Base-by-base conservation (phyloP, 2,888 invertebrate genomes). In the Morpho achilles region DNA sequence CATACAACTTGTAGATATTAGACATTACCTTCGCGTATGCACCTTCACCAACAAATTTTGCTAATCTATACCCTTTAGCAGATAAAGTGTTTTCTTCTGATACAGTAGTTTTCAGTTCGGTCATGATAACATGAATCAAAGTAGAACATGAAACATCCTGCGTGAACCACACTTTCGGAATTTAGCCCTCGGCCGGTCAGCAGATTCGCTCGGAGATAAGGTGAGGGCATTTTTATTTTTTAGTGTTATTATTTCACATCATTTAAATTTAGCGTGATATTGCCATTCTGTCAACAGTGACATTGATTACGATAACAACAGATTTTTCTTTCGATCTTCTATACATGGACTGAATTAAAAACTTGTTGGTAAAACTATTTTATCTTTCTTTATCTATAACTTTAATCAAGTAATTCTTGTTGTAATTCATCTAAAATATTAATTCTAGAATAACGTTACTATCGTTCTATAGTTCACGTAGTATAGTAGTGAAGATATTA, bases 1-100 rank as follows among this genome's bases (percentile, higher is more conserved):
- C 16, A 32, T 32, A 32, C 32, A 3, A 32, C 32, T 32, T 32
- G 32, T 32, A 32, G 3, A 5, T 32, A 32, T 32, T 32, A 32
- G 32, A 32, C 5, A 32, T 61, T 71, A 95, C 96, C 90, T 94
- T 95, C n/a, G 95, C 95, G 71, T 95, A 96, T 10, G 95, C 94
- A 57, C 96, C 96, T 87, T 95, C 95, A 7, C 95, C 96, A 58
- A 96, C 75, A 75, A 93, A 93, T 78, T 92, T 93, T 8, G 91
- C 58, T 57, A 95, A 77, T 71, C 91, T 92, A 74, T 95, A 95
- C 59, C 95, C 94, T 76, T 89, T 91, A 40, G 82, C 69, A 68
- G 80, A 71, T 64, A 90, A 82, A 63, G 89, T 89, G 70, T 83
- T 81, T 77, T 89, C 88, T 80, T 90, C 91, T 58, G 90, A 91